Conservation (phyloP, 2,797 vertebrate species). For the Cottoperca gobio region DNA sequence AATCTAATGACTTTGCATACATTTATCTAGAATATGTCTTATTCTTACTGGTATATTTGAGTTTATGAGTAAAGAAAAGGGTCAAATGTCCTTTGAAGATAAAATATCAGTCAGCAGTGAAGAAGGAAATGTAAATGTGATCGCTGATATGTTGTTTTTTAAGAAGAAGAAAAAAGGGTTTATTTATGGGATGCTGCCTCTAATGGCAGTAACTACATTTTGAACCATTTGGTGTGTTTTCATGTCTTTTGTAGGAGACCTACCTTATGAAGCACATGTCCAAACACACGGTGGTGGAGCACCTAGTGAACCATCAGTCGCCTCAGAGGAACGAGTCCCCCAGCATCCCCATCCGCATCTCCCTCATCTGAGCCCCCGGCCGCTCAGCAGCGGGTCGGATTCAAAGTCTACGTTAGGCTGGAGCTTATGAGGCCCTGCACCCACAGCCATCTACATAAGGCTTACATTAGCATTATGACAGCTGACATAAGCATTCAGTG, state of each 20-base stretch:
- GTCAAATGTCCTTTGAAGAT: not conserved
- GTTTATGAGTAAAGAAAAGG: not conserved
- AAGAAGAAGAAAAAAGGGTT: no score
- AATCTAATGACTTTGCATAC: not conserved
- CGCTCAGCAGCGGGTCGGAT: slow-evolving; percentile 55
- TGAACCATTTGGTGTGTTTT: slow-evolving; percentile 25
- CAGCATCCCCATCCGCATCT: slow-evolving; percentile 96
- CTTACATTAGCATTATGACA: slow-evolving; percentile 79
- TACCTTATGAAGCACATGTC: slow-evolving; percentile 99
- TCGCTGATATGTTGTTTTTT: no score
- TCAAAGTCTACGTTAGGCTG: slow-evolving; percentile 51
- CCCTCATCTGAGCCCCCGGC: slow-evolving; percentile 90
- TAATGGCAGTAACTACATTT: not conserved
- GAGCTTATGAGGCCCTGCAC: slow-evolving; percentile 67
- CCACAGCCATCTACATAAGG: slow-evolving; percentile 76
- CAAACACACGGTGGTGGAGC: slow-evolving; percentile 98
- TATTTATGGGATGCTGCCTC: not conserved
- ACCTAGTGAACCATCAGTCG: slow-evolving; percentile 96
- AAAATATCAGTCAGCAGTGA: not conserved
- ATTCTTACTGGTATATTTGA: not conserved
- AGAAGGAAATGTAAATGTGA: no score
- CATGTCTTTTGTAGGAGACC: slow-evolving; percentile 89
- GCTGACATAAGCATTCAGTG: slow-evolving; percentile 74
- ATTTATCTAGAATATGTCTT: not conserved
- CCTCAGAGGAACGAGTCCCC: slow-evolving; percentile 98